Conservation (phyloP, 1,140 invertebrate species). For the Drosophila sturtevanti region DNA sequence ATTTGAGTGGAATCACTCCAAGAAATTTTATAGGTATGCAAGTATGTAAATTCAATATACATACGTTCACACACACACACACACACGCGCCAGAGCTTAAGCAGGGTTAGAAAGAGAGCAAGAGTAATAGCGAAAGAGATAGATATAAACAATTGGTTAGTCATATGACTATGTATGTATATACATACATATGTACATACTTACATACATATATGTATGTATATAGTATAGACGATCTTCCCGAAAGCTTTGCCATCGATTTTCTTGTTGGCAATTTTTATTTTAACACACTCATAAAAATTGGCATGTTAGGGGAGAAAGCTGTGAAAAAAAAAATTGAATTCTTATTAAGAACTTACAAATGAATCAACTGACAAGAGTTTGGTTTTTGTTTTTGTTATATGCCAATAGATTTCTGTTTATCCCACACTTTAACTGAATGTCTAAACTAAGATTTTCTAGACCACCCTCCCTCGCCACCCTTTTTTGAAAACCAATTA, state of each 20-base stretch:
- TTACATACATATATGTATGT: no score
- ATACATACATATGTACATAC: no score
- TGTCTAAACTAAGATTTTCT: neutral
- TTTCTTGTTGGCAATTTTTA: neutral
- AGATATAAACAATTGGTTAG: neutral
- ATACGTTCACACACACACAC: slow-evolving; percentile 30
- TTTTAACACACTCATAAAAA: slow-evolving; percentile 49
- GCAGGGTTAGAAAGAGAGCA: neutral
- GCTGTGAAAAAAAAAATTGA: slow-evolving; percentile 41
- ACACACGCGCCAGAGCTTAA: neutral
- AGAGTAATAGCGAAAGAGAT: neutral
- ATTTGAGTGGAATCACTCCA: slow-evolving; percentile 68
- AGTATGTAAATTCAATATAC: slow-evolving; percentile 42
- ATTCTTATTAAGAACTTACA: slow-evolving; percentile 35
- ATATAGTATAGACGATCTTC: neutral
- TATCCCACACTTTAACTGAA: slow-evolving; percentile 1
- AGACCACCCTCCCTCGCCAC: neutral
- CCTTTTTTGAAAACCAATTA: slow-evolving; percentile 47
- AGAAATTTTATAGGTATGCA: slow-evolving; percentile 25
- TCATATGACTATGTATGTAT: neutral
- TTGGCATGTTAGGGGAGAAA: slow-evolving; percentile 42
- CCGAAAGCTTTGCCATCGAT: neutral
- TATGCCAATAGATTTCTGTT: neutral
- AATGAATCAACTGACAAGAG: slow-evolving; percentile 18
- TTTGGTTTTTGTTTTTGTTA: neutral